These are phyloP conservation scores for Drosophila meridionalis DNA, from an alignment of 2,888 invertebrate genomes.

Conservation along the genomic window DNA sequence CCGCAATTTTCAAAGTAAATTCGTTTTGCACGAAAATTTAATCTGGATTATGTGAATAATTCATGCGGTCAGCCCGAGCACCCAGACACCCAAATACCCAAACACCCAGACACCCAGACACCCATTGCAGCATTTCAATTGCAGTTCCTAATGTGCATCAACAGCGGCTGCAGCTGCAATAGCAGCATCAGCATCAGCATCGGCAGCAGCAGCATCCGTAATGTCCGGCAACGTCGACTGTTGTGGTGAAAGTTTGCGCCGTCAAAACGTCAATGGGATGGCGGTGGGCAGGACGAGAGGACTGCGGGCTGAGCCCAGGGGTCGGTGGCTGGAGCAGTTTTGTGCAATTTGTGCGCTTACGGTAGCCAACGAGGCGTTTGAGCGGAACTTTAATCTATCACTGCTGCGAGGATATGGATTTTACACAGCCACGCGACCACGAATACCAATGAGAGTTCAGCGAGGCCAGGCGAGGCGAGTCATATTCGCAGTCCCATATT, in stretches of 20 bases:
- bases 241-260: slow-evolving; percentile 43
- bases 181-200: slow-evolving; percentile 5
- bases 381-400: slow-evolving; percentile 66
- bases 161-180: slow-evolving; percentile 14
- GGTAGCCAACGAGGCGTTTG: slow-evolving; percentile 50
- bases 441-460: slow-evolving; percentile 60
- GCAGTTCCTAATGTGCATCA: slow-evolving; percentile 48
- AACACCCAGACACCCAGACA: neutral
- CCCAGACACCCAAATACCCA: neutral
- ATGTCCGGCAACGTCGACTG: slow-evolving; percentile 34
- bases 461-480: neutral
- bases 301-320: neutral
- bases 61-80: slow-evolving; percentile 51
- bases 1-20: slow-evolving; percentile 2
- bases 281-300: neutral
- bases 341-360: slow-evolving; percentile 48
- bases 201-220: slow-evolving; percentile 19
- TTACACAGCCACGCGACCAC: slow-evolving; percentile 24
- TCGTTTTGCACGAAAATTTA: slow-evolving; percentile 26
- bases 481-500: neutral
- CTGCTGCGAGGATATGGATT: slow-evolving; percentile 49
- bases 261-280: slow-evolving; percentile 1
- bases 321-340: slow-evolving; percentile 18
- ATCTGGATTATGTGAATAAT: slow-evolving; percentile 51
- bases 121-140: slow-evolving; percentile 47